These are phyloP conservation scores for Seriola aureovittata DNA, from an alignment of 2,113 vertebrate genomes.

Conservation along the genomic window DNA sequence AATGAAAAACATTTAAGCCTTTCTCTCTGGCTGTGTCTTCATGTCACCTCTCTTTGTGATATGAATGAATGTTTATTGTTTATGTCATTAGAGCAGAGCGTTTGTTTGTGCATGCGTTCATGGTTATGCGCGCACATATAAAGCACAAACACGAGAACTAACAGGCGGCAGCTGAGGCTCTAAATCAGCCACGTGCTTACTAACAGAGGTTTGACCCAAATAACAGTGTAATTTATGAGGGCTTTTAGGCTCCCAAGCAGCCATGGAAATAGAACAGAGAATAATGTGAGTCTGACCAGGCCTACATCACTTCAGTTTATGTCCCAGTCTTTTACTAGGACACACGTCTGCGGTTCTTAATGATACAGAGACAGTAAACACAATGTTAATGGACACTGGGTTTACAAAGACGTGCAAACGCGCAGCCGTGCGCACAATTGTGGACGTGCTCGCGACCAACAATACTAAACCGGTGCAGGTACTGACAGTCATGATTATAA, in stretches of 20 bases:
- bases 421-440: conserved; percentile 28
- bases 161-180: conserved; percentile 53
- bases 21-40: conserved; percentile 3
- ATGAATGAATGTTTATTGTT: conserved; percentile 41
- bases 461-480: conserved; percentile 47
- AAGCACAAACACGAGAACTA: conserved; percentile 32
- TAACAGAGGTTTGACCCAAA: conserved; percentile 84
- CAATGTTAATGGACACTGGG: conserved; percentile 68
- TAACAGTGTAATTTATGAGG: conserved; percentile 81
- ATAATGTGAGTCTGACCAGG: conserved; percentile 77
- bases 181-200: conserved; percentile 76
- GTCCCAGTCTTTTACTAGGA: conserved; percentile 77
- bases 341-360: conserved; percentile 69
- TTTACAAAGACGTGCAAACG: conserved; percentile 61
- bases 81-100: conserved; percentile 9
- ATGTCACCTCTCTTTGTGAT: conserved; percentile 5
- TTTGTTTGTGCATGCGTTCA: conserved; percentile 32
- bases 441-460: conserved; percentile 22
- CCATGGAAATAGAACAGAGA: conserved; percentile 76
- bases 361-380: conserved; percentile 76
- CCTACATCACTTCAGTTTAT: conserved; percentile 79
- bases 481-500: conserved; percentile 31
- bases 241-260: conserved; percentile 80
- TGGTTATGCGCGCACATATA: conserved; percentile 2
- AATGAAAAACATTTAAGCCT: conserved; percentile 2